Conservation (phyloP, 2,888 invertebrate genomes). For the Trissolcus japonicus region DNA sequence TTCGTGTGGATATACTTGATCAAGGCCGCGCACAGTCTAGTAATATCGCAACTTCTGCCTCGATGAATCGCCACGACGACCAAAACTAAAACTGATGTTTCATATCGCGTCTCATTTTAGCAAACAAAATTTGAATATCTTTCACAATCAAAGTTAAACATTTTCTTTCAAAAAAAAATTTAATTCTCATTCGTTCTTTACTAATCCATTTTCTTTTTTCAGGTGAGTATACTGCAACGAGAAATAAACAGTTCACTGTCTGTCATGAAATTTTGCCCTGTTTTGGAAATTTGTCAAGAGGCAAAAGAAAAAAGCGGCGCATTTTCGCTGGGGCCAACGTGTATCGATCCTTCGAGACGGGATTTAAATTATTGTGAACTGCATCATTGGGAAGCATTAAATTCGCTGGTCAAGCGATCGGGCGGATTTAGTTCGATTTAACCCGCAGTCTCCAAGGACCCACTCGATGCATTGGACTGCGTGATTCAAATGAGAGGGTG, state of each 20-base stretch:
- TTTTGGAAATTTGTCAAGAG: no score
- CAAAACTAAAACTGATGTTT: neutral
- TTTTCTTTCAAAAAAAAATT: neutral
- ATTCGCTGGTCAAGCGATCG: constrained; percentile 30
- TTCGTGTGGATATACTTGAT: constrained; percentile 9
- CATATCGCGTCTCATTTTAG: no score
- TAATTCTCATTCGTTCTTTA: no score
- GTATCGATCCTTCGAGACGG: constrained; percentile 34
- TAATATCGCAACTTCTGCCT: constrained; percentile 16
- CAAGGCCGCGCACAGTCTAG: constrained; percentile 10
- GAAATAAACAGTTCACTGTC: no score
- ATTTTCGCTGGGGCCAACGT: neutral
- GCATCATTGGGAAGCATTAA: constrained; percentile 41
- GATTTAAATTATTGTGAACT: constrained; percentile 22
- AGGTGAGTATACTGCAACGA: no score
- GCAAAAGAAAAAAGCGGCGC: neutral
- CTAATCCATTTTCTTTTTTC: no score
- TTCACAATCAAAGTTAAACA: neutral
- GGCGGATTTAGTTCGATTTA: constrained; percentile 44
- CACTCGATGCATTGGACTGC: constrained; percentile 37
- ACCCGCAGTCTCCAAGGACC: constrained; percentile 48
- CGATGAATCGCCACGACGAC: constrained; percentile 4
- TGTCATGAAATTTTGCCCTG: no score
- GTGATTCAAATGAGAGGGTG: constrained; percentile 47
- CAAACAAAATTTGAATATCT: neutral